Conservation (phyloP, 2,113 vertebrate genomes). For the Noctilio leporinus region DNA sequence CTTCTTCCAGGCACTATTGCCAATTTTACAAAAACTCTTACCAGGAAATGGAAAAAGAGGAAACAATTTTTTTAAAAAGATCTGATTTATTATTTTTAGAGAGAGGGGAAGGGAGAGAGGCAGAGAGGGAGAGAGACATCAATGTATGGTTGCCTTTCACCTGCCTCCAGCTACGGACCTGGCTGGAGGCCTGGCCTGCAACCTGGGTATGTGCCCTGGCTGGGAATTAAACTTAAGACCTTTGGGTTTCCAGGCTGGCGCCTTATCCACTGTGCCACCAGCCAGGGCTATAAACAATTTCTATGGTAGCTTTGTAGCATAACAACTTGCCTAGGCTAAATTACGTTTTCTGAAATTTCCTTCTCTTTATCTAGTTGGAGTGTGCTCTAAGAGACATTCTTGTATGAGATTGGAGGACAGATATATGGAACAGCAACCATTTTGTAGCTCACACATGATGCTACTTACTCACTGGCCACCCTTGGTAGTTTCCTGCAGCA, state of each 20-base stretch:
- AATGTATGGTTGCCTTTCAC: too few relatives aligned
- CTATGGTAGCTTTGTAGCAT: background rate
- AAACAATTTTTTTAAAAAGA: too few relatives aligned
- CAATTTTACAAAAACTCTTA: background rate
- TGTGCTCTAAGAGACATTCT: background rate
- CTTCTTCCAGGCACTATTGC: background rate
- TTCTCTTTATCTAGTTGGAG: background rate
- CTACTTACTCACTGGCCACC: background rate
- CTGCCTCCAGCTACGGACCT: too few relatives aligned
- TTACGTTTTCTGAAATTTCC: background rate
- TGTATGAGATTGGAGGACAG: background rate
- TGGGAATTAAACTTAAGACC: too few relatives aligned
- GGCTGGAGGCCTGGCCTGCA: too few relatives aligned
- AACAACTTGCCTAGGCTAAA: background rate
- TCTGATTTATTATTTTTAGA: too few relatives aligned
- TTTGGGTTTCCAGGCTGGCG: too few relatives aligned
- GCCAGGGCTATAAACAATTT: too few relatives aligned
- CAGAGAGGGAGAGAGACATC: too few relatives aligned
- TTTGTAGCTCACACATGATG: background rate
- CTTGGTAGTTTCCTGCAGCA: background rate
- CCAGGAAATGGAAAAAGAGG: background rate
- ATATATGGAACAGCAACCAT: background rate
- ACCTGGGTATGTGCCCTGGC: too few relatives aligned
- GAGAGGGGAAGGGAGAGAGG: too few relatives aligned
- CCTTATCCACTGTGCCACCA: too few relatives aligned